phyloP scores from a whole-genome alignment of 2,888 invertebrate genomes.

The Eristalis intricaria region DNA sequence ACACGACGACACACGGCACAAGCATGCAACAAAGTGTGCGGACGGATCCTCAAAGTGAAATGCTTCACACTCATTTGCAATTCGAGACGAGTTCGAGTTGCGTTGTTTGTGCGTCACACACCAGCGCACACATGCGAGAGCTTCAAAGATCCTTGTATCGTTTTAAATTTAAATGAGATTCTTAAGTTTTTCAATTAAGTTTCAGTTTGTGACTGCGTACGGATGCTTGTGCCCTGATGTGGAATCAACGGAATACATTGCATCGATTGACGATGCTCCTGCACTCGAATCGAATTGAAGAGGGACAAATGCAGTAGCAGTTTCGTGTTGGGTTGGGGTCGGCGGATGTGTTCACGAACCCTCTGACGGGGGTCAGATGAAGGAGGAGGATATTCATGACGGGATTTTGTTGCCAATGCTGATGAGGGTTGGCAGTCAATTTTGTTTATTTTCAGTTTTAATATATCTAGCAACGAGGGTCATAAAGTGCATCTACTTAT shows the following conservation, averaged over 20 bases:
- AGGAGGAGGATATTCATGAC: no score
- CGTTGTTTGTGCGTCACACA: conserved; percentile 27
- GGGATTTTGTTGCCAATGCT: no score
- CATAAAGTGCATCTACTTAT: no score
- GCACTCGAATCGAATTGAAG: background rate
- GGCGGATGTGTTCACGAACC: background rate
- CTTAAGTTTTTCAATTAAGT: conserved; percentile 70
- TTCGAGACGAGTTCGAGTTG: conserved; percentile 46
- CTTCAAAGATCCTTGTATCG: conserved; percentile 22
- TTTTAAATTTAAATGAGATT: conserved; percentile 62
- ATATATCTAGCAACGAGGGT: no score
- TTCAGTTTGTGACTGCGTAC: conserved; percentile 21
- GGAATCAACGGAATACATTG: conserved; percentile 16
- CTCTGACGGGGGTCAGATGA: background rate
- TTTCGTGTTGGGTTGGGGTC: background rate
- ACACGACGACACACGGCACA: conserved; percentile 29
- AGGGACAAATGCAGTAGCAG: background rate
- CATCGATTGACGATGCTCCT: background rate
- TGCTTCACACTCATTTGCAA: conserved; percentile 50
- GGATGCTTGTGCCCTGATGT: conserved; percentile 22
- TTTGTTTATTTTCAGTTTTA: no score
- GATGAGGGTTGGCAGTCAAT: no score
- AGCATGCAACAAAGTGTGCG: background rate
- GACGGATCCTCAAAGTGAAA: conserved; percentile 19
- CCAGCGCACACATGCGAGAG: background rate